Evolutionary conservation across 1,140 invertebrate genomes (phyloP).

Genomic region (Drosophila pectinifera): DNA sequence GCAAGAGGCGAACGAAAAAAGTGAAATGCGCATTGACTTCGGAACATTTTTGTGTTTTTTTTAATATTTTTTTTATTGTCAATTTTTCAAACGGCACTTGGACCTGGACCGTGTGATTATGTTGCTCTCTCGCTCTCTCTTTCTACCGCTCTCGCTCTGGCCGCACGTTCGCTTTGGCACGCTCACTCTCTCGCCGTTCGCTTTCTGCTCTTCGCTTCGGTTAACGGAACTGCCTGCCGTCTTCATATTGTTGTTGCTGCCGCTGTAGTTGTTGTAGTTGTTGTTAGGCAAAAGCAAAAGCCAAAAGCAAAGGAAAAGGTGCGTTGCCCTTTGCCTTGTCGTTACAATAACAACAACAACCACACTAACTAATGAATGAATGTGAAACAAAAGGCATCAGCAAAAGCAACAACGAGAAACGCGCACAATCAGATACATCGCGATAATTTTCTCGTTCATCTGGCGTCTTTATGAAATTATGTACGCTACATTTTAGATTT

Average conservation of each 20-base stretch:
- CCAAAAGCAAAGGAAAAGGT: conserved; percentile 59
- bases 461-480: conserved; percentile 29
- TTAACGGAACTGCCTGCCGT: conserved; percentile 64
- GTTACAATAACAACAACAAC: conserved; percentile 51
- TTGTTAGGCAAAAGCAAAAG: conserved; percentile 59
- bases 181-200: conserved; percentile 21
- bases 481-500: conserved; percentile 58
- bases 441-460: conserved; percentile 47
- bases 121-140: conserved; percentile 27
- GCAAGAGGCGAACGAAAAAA: conserved; percentile 54
- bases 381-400: conserved; percentile 35
- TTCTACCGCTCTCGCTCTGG: conserved; percentile 19
- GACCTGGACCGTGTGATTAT: conserved; percentile 54
- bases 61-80: conserved; percentile 54
- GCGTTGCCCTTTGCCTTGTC: conserved; percentile 71
- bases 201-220: conserved; percentile 32
- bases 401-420: conserved; percentile 28
- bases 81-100: conserved; percentile 76
- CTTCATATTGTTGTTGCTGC: conserved; percentile 32
- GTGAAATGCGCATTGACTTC: conserved; percentile 78
- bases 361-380: conserved; percentile 68
- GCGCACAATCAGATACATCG: conserved; percentile 24
- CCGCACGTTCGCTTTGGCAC: conserved; percentile 43
- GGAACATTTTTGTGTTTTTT: conserved; percentile 35
- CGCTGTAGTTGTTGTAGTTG: conserved; percentile 49